These are phyloP conservation scores for Apogon hyalosoma DNA, from an alignment of 2,797 vertebrate genomes.

Conservation along the genomic window DNA sequence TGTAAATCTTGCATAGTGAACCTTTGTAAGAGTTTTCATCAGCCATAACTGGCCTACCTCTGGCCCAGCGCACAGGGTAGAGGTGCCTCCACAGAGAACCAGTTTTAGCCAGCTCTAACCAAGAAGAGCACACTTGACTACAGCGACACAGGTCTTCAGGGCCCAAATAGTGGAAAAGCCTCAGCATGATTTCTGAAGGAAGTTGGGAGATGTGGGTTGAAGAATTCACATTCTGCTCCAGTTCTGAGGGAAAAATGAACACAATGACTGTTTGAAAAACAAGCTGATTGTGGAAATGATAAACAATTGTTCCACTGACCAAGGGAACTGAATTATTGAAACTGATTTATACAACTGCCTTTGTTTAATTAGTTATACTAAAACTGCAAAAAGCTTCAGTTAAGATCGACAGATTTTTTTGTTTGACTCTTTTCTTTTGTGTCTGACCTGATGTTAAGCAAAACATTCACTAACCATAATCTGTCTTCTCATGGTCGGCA, in stretches of 20 bases:
- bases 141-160: slow-evolving; percentile 94
- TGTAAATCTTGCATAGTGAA: too few species aligned
- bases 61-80: slow-evolving; percentile 95
- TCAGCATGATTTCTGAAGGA: slow-evolving; percentile 94
- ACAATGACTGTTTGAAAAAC: not conserved
- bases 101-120: slow-evolving; percentile 91
- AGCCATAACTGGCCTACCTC: slow-evolving; percentile 83
- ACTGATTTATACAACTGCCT: too few species aligned
- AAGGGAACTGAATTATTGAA: too few species aligned
- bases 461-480: slow-evolving; percentile 85
- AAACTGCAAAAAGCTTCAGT: too few species aligned
- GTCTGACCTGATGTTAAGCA: not conserved
- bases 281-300: too few species aligned
- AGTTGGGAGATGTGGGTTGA: slow-evolving; percentile 88
- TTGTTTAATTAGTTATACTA: too few species aligned
- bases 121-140: slow-evolving; percentile 92
- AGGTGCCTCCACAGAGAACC: slow-evolving; percentile 97
- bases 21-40: not conserved
- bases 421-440: too few species aligned
- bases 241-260: slow-evolving; percentile 70
- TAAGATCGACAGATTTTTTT: too few species aligned
- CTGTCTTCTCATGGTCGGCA: slow-evolving; percentile 93
- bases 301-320: too few species aligned
- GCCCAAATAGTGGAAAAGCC: slow-evolving; percentile 91
- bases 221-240: slow-evolving; percentile 82